Base-by-base conservation (phyloP, 2,113 vertebrate genomes). In the Brachionichthys hirsutus region DNA sequence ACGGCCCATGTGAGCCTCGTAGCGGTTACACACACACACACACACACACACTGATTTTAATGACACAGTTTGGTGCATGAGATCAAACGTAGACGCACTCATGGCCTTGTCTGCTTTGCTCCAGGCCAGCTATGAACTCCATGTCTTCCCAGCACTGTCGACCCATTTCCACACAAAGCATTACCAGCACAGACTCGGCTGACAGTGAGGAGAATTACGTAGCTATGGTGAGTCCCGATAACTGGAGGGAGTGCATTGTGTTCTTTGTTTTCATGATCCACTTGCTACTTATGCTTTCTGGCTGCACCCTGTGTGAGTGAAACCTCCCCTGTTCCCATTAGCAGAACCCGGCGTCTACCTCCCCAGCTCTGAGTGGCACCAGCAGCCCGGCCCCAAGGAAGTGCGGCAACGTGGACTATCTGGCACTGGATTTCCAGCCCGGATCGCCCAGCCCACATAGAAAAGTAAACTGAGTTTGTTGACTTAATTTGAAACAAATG, bases 201-300 rank as follows among this genome's bases (percentile, higher is more conserved):
- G 97, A 99, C 91, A 99, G 97, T 0, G 97, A 99, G 72, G 97
- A 99, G 85, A 98, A 98, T 83, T 99, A 99, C 2, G 96, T 99
- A 85, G 92, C 96, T 0, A 99, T 99, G 96, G 97, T 98, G 84
- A 92, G 93, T 75, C 22, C 59, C 36, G 16, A 38, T 12, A 60
- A 61, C 73, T 55, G 61, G 34, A 61, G 6, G 74, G 55, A 65
- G 50, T 47, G 68, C 58, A 54, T 40, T 63, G 55, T 70, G 51
- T 57, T 62, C 45, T 67, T 74, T 74, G 75, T 78, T 78, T 63
- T 57, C 56, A 75, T 59, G 49, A 81, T 72, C 36, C 16, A 48
- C 54, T 58, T 66, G 60, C 3, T 65, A 67, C 24, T 52, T 7
- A 42, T 1, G 5, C 41, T 40, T 49, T 47, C 50, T 45, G 40